Percentiles rank a stretch among this genome's conserved stretches.
Evolutionary conservation across 1,140 invertebrate genomes (phyloP).

Genomic region (Hypothenemus hampei): DNA sequence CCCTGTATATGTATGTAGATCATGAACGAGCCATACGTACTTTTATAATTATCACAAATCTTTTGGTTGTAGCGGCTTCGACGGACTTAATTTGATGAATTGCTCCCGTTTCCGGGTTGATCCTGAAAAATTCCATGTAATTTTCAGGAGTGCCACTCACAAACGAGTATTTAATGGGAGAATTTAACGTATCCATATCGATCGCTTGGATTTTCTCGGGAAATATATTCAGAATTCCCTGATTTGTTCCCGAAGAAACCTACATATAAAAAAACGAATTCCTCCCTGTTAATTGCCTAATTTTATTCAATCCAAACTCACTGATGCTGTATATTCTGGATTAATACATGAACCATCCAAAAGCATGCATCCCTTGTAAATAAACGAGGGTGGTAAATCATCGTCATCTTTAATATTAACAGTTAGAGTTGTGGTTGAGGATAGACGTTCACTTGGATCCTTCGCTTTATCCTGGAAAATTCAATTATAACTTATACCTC

Average conservation of each 20-base stretch:
- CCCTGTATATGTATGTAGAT: background rate
- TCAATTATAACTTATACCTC: no score
- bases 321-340: slow-evolving; percentile 70
- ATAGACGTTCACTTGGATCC: slow-evolving; percentile 66
- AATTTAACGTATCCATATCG: slow-evolving; percentile 81
- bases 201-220: slow-evolving; percentile 85
- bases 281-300: background rate
- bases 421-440: slow-evolving; percentile 77
- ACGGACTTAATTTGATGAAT: slow-evolving; percentile 75
- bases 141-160: slow-evolving; percentile 69
- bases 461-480: slow-evolving; percentile 70
- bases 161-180: slow-evolving; percentile 75
- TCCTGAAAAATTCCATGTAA: slow-evolving; percentile 77
- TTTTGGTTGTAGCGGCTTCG: slow-evolving; percentile 66
- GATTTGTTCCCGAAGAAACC: slow-evolving; percentile 75
- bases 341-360: slow-evolving; percentile 76
- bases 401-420: slow-evolving; percentile 84
- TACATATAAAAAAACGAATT: slow-evolving; percentile 28
- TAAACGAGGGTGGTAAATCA: slow-evolving; percentile 83
- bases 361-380: slow-evolving; percentile 74
- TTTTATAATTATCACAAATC: slow-evolving; percentile 64
- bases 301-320: slow-evolving; percentile 42
- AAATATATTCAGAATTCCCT: slow-evolving; percentile 74
- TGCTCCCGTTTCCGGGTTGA: slow-evolving; percentile 72
- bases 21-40: slow-evolving; percentile 40